Conservation (phyloP, 2,888 invertebrate genomes). For the Nasonovia ribisnigri region DNA sequence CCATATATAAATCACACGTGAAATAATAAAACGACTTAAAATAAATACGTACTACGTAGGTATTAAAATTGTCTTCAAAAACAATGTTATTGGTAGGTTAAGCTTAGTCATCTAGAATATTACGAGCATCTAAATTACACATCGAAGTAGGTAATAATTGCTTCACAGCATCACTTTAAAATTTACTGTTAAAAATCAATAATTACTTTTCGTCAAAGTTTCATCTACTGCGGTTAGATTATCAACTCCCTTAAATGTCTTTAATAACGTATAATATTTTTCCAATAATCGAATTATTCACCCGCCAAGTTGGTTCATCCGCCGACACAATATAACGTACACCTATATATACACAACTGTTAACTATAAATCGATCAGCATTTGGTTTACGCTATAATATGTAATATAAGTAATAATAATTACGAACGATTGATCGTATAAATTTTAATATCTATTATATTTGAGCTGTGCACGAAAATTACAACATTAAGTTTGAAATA, state of each 20-base stretch:
- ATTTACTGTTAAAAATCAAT: not conserved
- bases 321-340: not conserved
- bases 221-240: not conserved
- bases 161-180: not conserved
- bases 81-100: not conserved
- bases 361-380: not conserved
- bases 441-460: conserved; percentile 18
- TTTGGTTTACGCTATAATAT: not conserved
- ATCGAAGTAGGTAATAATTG: not conserved
- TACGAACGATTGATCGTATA: not conserved
- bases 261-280: not conserved
- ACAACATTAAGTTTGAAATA: not conserved
- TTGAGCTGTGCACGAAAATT: not conserved
- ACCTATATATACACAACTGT: not conserved
- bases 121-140: not conserved
- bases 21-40: not conserved
- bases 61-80: not conserved
- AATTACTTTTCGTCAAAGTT: conserved; percentile 7
- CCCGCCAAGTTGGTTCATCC: not conserved
- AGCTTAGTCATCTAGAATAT: not conserved
- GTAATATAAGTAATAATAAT: not conserved
- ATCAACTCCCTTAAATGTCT: not conserved
- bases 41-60: not conserved
- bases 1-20: not conserved
- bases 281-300: not conserved